A percentile compares a stretch with the other conserved stretches of the same genome.
phyloP scores from a whole-genome alignment of 1,140 invertebrate species.

The Hetaerina americana region DNA sequence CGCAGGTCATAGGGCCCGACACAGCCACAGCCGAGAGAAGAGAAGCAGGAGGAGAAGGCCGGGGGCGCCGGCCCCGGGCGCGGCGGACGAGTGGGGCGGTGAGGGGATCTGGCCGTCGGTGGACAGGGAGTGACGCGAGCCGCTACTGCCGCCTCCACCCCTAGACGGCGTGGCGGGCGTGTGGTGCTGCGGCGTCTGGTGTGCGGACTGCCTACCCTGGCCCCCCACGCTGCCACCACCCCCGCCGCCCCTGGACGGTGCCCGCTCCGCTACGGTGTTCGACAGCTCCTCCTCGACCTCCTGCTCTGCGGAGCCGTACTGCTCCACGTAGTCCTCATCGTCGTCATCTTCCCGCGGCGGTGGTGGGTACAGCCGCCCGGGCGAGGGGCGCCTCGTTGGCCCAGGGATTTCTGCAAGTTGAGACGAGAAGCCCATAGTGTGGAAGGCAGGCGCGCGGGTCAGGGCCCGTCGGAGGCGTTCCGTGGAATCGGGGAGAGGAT shows the following conservation, averaged over 20 bases:
- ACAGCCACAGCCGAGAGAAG: too few relatives aligned
- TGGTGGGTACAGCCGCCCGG: not conserved
- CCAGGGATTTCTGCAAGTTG: constrained; percentile 1
- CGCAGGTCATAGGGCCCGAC: not conserved
- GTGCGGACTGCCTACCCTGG: constrained; percentile 43
- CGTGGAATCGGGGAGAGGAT: too few relatives aligned
- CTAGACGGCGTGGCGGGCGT: not conserved
- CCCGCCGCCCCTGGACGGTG: constrained; percentile 24
- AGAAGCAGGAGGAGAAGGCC: not conserved
- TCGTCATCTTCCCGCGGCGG: not conserved
- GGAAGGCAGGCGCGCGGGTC: not conserved
- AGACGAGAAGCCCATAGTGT: not conserved
- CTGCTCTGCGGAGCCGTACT: constrained; percentile 1
- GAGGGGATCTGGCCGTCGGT: not conserved
- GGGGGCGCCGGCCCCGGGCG: not conserved
- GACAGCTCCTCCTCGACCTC: constrained; percentile 4
- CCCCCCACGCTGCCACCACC: constrained; percentile 55
- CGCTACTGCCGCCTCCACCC: not conserved
- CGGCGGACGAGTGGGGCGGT: not conserved
- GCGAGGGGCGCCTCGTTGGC: not conserved
- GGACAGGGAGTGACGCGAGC: not conserved
- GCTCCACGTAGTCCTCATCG: constrained; percentile 2
- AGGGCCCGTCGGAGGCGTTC: too few relatives aligned
- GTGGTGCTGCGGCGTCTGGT: constrained; percentile 41
- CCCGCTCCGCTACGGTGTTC: not conserved